Evolutionary conservation across 2,888 invertebrate genomes (phyloP).

Genomic region (Apodemia duryi): DNA sequence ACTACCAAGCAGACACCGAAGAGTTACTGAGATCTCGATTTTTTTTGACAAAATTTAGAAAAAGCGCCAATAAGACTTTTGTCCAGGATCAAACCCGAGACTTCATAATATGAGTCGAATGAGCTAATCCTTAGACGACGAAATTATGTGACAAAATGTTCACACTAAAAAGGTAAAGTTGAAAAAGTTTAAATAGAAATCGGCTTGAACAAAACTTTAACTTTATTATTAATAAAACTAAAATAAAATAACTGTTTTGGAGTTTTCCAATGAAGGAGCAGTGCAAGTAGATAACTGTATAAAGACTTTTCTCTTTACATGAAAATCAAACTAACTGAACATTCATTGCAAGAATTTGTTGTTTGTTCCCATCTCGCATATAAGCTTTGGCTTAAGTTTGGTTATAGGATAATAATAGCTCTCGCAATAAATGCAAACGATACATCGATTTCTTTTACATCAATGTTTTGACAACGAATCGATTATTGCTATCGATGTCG

Average conservation of each 20-base stretch:
- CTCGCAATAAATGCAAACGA: background rate
- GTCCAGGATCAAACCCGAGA: too few relatives aligned
- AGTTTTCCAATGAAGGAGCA: background rate
- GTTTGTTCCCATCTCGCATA: background rate
- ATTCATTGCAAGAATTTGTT: background rate
- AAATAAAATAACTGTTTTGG: constrained; percentile 1
- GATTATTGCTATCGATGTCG: background rate
- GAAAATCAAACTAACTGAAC: background rate
- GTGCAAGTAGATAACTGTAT: background rate
- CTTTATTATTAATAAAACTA: too few relatives aligned
- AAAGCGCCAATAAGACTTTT: too few relatives aligned
- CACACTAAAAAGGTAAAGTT: background rate
- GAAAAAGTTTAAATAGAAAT: constrained; percentile 5
- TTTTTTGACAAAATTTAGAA: too few relatives aligned
- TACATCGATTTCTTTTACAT: background rate
- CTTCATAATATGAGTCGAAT: too few relatives aligned
- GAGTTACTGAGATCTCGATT: too few relatives aligned
- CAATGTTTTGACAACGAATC: background rate
- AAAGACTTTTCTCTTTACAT: background rate
- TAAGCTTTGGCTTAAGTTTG: background rate
- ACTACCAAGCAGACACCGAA: too few relatives aligned
- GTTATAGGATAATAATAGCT: background rate
- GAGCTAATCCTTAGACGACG: too few relatives aligned
- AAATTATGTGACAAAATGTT: too few relatives aligned
- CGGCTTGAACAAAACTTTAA: background rate